These are phyloP conservation scores for Parotia lawesii DNA, from an alignment of 2,113 vertebrate species.

Conservation along the genomic window DNA sequence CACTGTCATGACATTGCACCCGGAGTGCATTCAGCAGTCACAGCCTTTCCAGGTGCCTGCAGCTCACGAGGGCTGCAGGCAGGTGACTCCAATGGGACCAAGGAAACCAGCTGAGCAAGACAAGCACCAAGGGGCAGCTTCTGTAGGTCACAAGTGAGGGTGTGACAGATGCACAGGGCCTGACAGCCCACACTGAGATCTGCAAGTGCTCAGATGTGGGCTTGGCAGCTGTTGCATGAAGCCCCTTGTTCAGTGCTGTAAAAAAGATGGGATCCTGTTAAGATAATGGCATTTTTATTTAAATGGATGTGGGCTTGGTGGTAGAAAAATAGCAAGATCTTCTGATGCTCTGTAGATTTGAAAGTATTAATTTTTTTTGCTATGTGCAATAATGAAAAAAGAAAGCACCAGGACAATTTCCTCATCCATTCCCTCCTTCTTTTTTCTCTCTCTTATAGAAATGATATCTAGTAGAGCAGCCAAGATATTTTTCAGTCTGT, in stretches of 20 bases:
- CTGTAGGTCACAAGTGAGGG: background rate
- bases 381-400: background rate
- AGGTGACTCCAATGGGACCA: background rate
- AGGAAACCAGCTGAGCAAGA: background rate
- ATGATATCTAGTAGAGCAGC: background rate
- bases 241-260: background rate
- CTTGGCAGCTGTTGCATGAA: background rate
- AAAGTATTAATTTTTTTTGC: background rate
- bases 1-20: accelerated
- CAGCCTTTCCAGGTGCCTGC: background rate
- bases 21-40: background rate
- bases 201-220: background rate
- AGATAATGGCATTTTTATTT: background rate
- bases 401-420: background rate
- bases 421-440: background rate
- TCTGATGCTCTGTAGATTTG: background rate
- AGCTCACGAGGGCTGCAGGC: background rate
- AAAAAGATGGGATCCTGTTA: background rate
- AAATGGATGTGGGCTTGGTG: background rate
- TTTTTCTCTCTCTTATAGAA: background rate
- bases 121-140: background rate
- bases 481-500: conserved; percentile 40
- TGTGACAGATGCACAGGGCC: background rate
- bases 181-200: background rate
- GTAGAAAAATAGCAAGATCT: background rate